These are phyloP conservation scores for Microcebus griseorufus DNA, from an alignment of 2,113 vertebrate species.

Conservation along the genomic window DNA sequence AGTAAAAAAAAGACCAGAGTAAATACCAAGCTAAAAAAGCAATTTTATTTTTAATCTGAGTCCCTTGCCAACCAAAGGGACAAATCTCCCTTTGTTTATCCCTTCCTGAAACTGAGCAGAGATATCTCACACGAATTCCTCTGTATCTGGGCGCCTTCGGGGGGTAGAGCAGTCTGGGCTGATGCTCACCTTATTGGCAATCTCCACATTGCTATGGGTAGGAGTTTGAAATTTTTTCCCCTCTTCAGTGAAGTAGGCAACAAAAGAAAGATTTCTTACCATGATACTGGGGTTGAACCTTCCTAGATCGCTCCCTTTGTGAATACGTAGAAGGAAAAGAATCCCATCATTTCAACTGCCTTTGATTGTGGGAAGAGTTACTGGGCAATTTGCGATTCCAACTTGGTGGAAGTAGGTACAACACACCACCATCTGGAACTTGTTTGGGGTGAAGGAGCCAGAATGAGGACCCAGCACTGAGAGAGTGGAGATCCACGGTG, in stretches of 20 bases:
- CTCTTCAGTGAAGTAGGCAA: not conserved
- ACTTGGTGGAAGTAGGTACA: not conserved
- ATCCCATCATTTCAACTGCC: not conserved
- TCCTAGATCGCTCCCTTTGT: not conserved
- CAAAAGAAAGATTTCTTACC: not conserved
- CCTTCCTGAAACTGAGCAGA: not conserved
- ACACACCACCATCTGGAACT: not conserved
- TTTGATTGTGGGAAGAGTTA: not conserved
- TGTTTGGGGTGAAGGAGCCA: not conserved
- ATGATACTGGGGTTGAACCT: not conserved
- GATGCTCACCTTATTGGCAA: not conserved
- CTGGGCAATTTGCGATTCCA: not conserved
- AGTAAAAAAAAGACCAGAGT: not conserved
- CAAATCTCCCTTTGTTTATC: not conserved
- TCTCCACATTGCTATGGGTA: not conserved
- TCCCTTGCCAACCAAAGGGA: too few relatives aligned
- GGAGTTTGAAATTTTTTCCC: not conserved
- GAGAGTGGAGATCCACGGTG: not conserved
- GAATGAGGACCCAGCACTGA: not conserved
- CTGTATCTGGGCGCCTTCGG: fast-evolving
- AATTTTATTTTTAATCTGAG: not conserved
- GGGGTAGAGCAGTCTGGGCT: not conserved
- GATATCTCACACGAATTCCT: fast-evolving
- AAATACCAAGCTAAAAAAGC: not conserved
- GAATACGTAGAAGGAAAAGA: not conserved